Conservation (phyloP, 2,888 invertebrate species). For the Hartigia nigra region DNA sequence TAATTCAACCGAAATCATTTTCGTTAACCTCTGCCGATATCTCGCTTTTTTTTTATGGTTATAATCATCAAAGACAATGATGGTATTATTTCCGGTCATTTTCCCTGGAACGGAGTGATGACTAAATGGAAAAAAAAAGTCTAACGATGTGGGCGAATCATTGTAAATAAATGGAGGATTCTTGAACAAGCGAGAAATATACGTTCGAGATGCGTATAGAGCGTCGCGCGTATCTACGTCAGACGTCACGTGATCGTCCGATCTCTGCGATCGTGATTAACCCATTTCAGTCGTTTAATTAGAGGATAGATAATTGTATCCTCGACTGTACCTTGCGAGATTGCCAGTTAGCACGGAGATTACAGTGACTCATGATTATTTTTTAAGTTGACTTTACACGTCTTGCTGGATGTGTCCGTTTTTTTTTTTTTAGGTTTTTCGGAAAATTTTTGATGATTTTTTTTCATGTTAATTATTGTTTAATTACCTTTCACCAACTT, state of each 20-base stretch:
- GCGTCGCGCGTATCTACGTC: not conserved
- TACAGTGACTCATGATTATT: not conserved
- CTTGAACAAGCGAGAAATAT: not conserved
- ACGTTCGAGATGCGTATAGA: not conserved
- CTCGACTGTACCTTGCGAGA: not conserved
- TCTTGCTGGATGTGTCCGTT: slow-evolving; percentile 11
- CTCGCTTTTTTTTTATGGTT: not conserved
- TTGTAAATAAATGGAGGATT: not conserved
- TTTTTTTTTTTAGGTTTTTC: not conserved
- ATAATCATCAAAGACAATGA: not conserved
- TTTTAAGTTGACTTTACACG: not conserved
- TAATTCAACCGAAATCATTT: too few relatives aligned
- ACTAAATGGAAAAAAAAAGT: not conserved
- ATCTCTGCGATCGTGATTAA: slow-evolving; percentile 5
- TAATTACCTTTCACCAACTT: not conserved
- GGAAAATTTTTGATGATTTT: not conserved
- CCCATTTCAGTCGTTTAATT: slow-evolving; percentile 22
- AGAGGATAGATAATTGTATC: slow-evolving; percentile 19
- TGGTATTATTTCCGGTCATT: not conserved
- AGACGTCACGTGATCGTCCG: slow-evolving; percentile 2
- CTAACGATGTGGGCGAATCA: not conserved
- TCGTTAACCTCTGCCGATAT: not conserved
- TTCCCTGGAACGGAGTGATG: not conserved
- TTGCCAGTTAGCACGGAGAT: not conserved
- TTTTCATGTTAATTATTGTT: not conserved